phyloP scores from a whole-genome alignment of 2,797 vertebrate species.

The Sebastes oblongus region DNA sequence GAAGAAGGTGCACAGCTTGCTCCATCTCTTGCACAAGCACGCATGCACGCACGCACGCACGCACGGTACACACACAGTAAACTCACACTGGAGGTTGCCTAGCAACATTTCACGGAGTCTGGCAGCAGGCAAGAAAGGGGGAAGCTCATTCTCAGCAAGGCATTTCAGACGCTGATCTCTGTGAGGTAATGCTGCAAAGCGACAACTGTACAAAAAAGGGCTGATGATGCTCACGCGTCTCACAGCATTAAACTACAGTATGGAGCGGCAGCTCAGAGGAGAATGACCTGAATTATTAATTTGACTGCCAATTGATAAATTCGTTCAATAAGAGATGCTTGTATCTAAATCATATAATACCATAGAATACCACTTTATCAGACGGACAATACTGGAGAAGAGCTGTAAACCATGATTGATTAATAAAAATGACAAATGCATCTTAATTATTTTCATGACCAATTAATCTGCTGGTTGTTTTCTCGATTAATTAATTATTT shows the following conservation, averaged over 20 bases:
- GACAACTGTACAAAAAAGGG: neutral
- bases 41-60: neutral
- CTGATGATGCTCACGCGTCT: neutral
- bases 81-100: constrained; percentile 74
- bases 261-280: neutral
- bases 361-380: neutral
- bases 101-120: constrained; percentile 79
- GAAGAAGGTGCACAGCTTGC: constrained; percentile 51
- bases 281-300: neutral
- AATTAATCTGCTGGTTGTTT: neutral
- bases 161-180: constrained; percentile 34
- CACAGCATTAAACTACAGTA: neutral
- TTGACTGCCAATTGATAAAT: neutral
- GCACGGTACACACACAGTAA: neutral
- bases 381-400: neutral
- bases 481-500: too few relatives aligned
- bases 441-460: neutral
- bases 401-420: neutral
- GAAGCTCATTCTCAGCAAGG: constrained; percentile 61
- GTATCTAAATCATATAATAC: neutral
- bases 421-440: neutral
- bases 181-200: constrained; percentile 52
- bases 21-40: constrained; percentile 1
- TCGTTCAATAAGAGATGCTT: neutral
- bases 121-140: constrained; percentile 53